Conservation (phyloP, 2,113 vertebrate species). For the Apodemus sylvaticus region DNA sequence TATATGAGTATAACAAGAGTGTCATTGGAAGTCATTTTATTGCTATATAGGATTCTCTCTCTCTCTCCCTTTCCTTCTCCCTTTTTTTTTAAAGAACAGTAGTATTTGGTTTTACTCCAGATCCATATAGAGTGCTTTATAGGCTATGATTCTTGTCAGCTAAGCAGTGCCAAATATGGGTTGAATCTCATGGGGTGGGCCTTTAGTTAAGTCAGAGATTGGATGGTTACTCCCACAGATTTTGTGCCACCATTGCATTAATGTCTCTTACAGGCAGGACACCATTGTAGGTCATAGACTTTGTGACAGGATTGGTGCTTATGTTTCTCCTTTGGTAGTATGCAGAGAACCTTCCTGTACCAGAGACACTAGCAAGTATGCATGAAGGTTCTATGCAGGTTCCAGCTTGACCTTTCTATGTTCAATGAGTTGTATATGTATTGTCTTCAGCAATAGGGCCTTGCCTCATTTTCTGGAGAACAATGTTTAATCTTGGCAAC, state of each 20-base stretch:
- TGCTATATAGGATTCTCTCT: neutral
- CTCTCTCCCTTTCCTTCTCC: neutral
- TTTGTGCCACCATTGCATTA: neutral
- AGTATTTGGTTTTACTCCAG: neutral
- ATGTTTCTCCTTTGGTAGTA: neutral
- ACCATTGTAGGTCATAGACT: neutral
- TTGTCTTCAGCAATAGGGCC: neutral
- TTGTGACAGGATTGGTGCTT: neutral
- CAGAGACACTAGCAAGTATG: neutral
- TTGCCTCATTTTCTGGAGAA: neutral
- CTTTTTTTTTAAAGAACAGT: neutral
- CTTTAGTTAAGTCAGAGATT: neutral
- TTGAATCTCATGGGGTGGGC: neutral
- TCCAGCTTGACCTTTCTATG: neutral
- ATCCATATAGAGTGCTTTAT: neutral
- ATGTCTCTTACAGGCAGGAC: neutral
- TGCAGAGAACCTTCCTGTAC: neutral
- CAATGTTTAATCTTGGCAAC: neutral
- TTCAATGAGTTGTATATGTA: neutral
- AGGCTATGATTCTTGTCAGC: neutral
- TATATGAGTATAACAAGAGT: neutral
- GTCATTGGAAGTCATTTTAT: neutral
- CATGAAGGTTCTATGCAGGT: neutral
- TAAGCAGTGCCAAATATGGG: neutral
- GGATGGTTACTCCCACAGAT: neutral